Conservation (phyloP, 2,113 vertebrate genomes). For the Macroglossus sobrinus region DNA sequence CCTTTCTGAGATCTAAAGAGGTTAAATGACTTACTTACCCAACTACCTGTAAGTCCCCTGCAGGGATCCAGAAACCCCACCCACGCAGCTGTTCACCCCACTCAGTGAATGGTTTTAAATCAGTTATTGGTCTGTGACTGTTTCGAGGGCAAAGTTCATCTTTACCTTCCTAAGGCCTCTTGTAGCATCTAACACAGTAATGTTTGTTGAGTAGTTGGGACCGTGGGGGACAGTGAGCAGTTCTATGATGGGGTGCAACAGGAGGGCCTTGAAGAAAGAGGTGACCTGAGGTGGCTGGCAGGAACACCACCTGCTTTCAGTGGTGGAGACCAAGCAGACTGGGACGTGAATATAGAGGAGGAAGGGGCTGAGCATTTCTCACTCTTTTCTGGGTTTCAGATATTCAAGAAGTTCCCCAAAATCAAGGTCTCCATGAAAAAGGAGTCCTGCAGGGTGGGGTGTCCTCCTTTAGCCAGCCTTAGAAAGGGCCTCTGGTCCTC, state of each 20-base stretch:
- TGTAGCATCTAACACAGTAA: neutral
- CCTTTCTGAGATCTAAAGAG: neutral
- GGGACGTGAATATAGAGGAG: neutral
- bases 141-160: neutral
- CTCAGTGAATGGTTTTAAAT: neutral
- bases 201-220: neutral
- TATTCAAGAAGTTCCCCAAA: neutral
- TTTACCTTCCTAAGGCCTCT: neutral
- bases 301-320: neutral
- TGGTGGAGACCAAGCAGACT: accelerated
- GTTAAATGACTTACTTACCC: neutral
- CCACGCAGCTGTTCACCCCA: neutral
- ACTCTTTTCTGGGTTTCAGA: neutral
- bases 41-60: neutral
- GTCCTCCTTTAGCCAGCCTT: neutral
- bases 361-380: neutral
- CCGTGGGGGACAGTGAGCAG: neutral
- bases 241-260: neutral
- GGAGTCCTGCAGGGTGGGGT: neutral
- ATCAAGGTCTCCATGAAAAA: neutral
- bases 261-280: neutral
- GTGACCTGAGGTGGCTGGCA: neutral
- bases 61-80: neutral
- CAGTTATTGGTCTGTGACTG: neutral
- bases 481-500: neutral